Evolutionary conservation across 2,888 invertebrate species (phyloP).

Genomic region (Meandrusa payeni): DNA sequence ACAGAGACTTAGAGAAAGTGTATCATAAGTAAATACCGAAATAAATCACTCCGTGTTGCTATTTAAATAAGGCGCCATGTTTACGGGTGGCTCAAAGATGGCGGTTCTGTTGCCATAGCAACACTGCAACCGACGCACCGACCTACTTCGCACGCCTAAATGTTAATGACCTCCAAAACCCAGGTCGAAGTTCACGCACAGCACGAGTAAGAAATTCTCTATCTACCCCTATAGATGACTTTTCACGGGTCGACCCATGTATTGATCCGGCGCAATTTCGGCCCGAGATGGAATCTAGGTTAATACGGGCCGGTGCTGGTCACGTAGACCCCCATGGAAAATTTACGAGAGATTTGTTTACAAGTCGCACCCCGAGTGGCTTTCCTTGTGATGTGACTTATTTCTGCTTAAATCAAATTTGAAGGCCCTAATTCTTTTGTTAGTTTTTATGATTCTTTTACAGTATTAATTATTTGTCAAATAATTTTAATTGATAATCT

Average conservation of each 20-base stretch:
- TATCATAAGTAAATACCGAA: conserved; percentile 23
- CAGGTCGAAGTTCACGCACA: conserved; percentile 78
- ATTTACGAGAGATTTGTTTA: conserved; percentile 25
- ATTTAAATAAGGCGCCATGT: conserved; percentile 36
- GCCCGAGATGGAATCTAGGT: conserved; percentile 63
- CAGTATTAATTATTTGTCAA: too few relatives aligned
- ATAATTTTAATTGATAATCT: too few relatives aligned
- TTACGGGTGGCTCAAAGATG: conserved; percentile 28
- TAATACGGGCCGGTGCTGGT: conserved; percentile 43
- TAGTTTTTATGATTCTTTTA: too few relatives aligned
- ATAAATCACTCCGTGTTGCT: conserved; percentile 22
- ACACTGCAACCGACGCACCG: conserved; percentile 69
- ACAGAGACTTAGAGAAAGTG: conserved; percentile 30
- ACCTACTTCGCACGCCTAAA: conserved; percentile 73
- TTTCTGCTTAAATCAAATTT: too few relatives aligned
- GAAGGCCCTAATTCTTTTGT: too few relatives aligned
- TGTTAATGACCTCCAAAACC: conserved; percentile 81
- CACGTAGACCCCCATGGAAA: conserved; percentile 36
- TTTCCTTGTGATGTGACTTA: conserved; percentile 1
- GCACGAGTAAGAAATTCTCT: conserved; percentile 70
- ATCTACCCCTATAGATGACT: conserved; percentile 53
- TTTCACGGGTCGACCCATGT: conserved; percentile 68
- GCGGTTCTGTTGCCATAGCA: conserved; percentile 53
- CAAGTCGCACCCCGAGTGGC: conserved; percentile 1
- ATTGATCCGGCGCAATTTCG: conserved; percentile 64